Base-by-base conservation (phyloP, 2,797 vertebrate genomes). In the Argyrosomus regius region DNA sequence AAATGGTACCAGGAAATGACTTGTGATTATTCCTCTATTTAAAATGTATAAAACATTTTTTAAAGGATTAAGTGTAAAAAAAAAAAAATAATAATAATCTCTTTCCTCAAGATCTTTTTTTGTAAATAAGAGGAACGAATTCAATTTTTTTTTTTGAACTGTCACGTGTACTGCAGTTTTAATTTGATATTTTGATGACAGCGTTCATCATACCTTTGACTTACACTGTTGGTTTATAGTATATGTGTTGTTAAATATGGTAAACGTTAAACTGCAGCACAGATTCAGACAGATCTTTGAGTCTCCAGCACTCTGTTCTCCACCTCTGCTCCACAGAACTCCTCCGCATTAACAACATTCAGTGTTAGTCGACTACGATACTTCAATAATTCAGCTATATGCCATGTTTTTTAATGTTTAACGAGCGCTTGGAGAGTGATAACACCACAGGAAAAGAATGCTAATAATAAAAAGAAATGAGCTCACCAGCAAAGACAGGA, bases 1-100 rank as follows among this genome's bases (percentile, higher is more conserved):
- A 96, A 91, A 97, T 97, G 97, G 96, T 98, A 98, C 96, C 97
- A 96, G 96, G 97, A 97, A 96, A 96, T 94, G 89, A 95, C 95
- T 95, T 96, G 95, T 96, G 93, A 94, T 95, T 94, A 93, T 90
- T 92, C 90, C 91, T 93, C 88, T 94, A 90, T 91, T 93, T 95
- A 83, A 94, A 94, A 93, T 95, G 87, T 95, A 87, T 91, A 39
- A 39, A 39, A 90, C 62, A 73, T 6, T 67, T 73, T 86, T 91
- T 87, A 88, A 80, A 85, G 78, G 58, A 91, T 62, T 91, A 87
- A 85, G 59, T 92, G 63, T 84, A 4, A 11, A 4, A 12, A 48
- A 50, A 60, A 53, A 45, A 59, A 54, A 45, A 52, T 22, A 22
- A 22, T 22, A 22, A 22, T 22, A 45, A 62, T 57, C 20, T 63